Percentiles rank a stretch among this genome's conserved stretches.
phyloP scores from a whole-genome alignment of 2,888 invertebrate genomes.

The Tetanocera ferruginea region DNA sequence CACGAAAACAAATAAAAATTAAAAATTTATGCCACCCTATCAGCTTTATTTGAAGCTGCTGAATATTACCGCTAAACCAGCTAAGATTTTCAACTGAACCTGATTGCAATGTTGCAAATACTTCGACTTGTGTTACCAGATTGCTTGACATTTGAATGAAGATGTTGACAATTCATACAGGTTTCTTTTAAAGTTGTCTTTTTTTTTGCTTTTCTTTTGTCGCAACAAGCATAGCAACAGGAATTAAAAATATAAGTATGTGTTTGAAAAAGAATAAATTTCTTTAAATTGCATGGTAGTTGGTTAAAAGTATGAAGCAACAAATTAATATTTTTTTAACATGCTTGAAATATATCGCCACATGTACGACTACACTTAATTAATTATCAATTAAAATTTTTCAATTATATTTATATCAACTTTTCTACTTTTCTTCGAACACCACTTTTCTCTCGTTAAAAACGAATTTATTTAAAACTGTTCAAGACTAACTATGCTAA shows the following conservation, averaged over 20 bases:
- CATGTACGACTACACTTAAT: too few species aligned
- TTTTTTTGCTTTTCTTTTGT: too few species aligned
- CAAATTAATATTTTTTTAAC: background rate
- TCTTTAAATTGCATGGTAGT: background rate
- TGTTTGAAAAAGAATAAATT: too few species aligned
- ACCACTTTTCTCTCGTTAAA: too few species aligned
- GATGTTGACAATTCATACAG: background rate
- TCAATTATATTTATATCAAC: too few species aligned
- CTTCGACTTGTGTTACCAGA: background rate
- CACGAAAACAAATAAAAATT: background rate
- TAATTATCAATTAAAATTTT: too few species aligned
- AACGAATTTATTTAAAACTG: too few species aligned
- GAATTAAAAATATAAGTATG: background rate
- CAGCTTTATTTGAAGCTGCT: too few species aligned
- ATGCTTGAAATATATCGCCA: too few species aligned
- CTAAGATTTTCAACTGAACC: background rate
- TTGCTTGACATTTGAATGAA: constrained; percentile 23
- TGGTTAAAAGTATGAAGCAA: background rate
- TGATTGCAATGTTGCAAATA: background rate
- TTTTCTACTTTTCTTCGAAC: too few species aligned
- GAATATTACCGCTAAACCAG: too few species aligned
- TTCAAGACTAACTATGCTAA: too few species aligned
- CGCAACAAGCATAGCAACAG: constrained; percentile 7
- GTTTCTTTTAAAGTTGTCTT: background rate
- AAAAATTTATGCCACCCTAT: background rate